A percentile compares a stretch with the other conserved stretches of the same genome.
Conservation (phyloP, 2,888 invertebrate species). For the Nudaria mundana region DNA sequence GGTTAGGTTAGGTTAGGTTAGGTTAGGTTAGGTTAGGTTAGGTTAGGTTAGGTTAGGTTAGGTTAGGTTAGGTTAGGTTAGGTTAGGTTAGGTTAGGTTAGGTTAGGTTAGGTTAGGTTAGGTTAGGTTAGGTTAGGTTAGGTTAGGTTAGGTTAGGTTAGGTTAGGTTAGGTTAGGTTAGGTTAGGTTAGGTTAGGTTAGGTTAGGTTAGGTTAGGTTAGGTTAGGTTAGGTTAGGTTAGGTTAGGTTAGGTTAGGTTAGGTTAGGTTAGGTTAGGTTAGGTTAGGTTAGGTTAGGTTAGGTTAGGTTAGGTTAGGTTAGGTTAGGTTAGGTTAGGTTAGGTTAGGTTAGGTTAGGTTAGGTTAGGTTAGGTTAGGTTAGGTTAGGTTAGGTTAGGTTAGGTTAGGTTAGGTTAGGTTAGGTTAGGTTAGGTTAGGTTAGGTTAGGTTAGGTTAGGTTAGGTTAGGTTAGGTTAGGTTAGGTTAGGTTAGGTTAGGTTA, state of each 20-base stretch:
- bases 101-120: slow-evolving; percentile 8
- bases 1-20: no score
- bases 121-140: no score
- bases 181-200: slow-evolving; percentile 14
- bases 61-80: slow-evolving; percentile 9
- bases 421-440: slow-evolving; percentile 5
- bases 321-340: not conserved
- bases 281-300: slow-evolving; percentile 6
- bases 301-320: not conserved
- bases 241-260: slow-evolving; percentile 26
- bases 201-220: not conserved
- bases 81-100: slow-evolving; percentile 1
- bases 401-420: not conserved
- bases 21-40: slow-evolving; percentile 5
- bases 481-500: slow-evolving; percentile 1
- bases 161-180: slow-evolving; percentile 16
- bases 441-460: not conserved
- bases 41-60: slow-evolving; percentile 5
- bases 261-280: slow-evolving; percentile 6
- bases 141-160: slow-evolving; percentile 12
- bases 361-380: not conserved
- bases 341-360: not conserved
- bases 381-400: not conserved
- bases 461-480: slow-evolving; percentile 1
- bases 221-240: slow-evolving; percentile 23